A percentile compares a stretch with the other conserved stretches of the same genome.
Conservation (phyloP, 2,888 invertebrate genomes). For the Clistopyga incitator region DNA sequence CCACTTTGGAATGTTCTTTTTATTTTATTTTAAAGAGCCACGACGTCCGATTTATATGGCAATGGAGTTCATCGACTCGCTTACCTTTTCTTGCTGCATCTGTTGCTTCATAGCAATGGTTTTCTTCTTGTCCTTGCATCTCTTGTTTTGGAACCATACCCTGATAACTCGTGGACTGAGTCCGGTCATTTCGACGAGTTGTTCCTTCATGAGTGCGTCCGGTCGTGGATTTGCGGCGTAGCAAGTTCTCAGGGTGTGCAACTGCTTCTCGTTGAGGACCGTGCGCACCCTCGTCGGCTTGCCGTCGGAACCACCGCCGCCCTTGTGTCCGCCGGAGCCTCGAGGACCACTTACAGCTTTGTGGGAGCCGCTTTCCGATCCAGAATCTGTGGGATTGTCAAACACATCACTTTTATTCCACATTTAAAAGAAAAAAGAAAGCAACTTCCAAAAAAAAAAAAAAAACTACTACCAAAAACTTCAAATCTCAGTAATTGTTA, state of each 20-base stretch:
- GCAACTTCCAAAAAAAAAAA: not conserved
- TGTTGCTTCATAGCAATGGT: constrained; percentile 98
- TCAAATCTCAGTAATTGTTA: constrained; percentile 23
- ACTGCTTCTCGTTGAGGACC: constrained; percentile 99
- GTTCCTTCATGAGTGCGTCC: constrained; percentile 99
- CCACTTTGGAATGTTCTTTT: no score
- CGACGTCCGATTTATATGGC: constrained; percentile 74
- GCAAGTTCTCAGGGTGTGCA: constrained; percentile 98
- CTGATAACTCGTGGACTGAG: constrained; percentile 98
- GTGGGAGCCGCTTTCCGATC: constrained; percentile 95
- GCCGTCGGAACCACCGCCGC: constrained; percentile 90
- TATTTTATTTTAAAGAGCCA: constrained; percentile 79
- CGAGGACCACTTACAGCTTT: constrained; percentile 88
- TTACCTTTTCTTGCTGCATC: constrained; percentile 99
- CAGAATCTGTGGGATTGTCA: constrained; percentile 89
- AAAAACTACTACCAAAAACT: not conserved
- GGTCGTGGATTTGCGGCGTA: constrained; percentile 99
- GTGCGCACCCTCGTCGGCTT: constrained; percentile 99
- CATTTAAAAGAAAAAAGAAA: not conserved
- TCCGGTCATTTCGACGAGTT: constrained; percentile 99
- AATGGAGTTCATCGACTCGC: constrained; percentile 42
- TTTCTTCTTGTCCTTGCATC: constrained; percentile 99
- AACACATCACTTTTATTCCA: constrained; percentile 32
- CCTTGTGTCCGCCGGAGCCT: constrained; percentile 86
- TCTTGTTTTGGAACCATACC: constrained; percentile 99